Evolutionary conservation across 2,113 vertebrate genomes (phyloP).

Genomic region (Rhinopomastus cyanomelas): DNA sequence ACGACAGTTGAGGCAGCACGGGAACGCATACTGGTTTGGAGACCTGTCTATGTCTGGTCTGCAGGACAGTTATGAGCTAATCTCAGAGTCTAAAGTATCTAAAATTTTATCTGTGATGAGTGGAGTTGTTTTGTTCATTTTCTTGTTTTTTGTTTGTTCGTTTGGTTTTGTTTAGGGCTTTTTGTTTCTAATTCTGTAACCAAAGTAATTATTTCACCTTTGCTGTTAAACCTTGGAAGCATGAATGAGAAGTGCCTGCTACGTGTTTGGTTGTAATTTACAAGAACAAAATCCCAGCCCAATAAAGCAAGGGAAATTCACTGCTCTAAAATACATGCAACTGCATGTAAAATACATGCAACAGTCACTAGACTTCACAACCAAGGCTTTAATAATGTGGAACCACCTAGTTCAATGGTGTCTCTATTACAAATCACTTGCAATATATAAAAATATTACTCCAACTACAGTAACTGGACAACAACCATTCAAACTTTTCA

Average conservation of each 20-base stretch:
- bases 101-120: neutral
- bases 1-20: neutral
- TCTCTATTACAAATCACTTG: conserved; percentile 28
- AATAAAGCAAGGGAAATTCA: conserved; percentile 27
- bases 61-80: neutral
- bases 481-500: conserved; percentile 27
- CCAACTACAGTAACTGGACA: conserved; percentile 46
- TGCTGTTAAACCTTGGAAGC: conserved; percentile 58
- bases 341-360: too few species aligned
- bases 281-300: neutral
- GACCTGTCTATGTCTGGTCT: neutral
- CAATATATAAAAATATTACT: conserved; percentile 38
- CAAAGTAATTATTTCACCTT: conserved; percentile 37
- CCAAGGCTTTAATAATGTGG: conserved; percentile 40
- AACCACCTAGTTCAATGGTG: conserved; percentile 51
- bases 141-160: fast-evolving
- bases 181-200: neutral
- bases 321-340: conserved; percentile 49
- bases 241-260: conserved; percentile 39
- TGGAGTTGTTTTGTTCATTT: neutral
- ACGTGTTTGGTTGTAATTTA: conserved; percentile 37
- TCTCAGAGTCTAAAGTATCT: neutral
- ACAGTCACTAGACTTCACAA: conserved; percentile 38
- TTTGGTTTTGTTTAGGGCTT: neutral
- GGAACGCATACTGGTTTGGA: neutral